Evolutionary conservation across 2,888 invertebrate genomes (phyloP), one percentile per base, ranked within the genome.

Genomic region (Lasius fuliginosus): DNA sequence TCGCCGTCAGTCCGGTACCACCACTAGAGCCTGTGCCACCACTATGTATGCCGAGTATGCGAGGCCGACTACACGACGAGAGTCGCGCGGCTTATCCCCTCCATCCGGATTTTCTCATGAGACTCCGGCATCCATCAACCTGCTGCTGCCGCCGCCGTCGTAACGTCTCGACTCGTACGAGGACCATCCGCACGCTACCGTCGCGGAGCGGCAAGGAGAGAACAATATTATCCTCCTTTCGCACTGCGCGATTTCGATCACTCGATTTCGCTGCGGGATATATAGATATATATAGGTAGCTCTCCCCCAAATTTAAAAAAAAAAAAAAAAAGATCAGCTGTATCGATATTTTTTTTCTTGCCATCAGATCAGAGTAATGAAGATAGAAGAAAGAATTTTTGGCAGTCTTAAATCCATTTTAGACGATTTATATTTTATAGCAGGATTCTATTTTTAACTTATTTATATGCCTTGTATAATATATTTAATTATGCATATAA

Each of bases 51-150:
- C 18, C 58, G 60, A 42, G 58, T 71, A 40, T 76, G 76, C 74
- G 82, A 86, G 77, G 82, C 58, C 18, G 96, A 95, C 60, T n/a
- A 49, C 95, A 91, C 2, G 96, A 95, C 4, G 96, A 95, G 96
- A 96, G 83, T 95, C 87, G n/a, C 96, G 95, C 92, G 96, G 96
- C 46, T 95, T 36, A 94, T 95, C 76, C 95, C 93, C 87, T 95
- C 95, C 56, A 95, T 95, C 4, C 95, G 76, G 65, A 90, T 87
- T 92, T 91, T 92, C 92, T 91, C 92, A 91, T 88, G 89, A 90
- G 88, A 87, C 87, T 83, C 86, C 36, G 89, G 86, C 87, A 90
- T 92, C 91, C 90, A 92, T 93, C 93, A 93, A 92, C 91, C 92
- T 92, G 93, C 92, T 92, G 94, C 92, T 91, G 91, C 92, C 90